Conservation (phyloP, 2,797 vertebrate genomes). For the Alcedo atthis region DNA sequence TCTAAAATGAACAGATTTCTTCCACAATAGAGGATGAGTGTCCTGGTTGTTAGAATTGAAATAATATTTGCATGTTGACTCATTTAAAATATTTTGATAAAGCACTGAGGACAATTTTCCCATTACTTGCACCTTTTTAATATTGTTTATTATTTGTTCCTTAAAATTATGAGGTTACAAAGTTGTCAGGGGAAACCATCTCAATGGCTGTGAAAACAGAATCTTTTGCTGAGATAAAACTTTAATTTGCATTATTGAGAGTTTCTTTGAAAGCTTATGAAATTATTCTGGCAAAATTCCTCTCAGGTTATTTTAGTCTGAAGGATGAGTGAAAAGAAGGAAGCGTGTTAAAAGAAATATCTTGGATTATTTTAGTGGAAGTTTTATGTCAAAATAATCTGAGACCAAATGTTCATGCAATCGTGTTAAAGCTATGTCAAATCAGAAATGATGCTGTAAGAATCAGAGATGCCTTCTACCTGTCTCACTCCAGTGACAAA, state of each 20-base stretch:
- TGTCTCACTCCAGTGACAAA: neutral
- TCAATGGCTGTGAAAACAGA: neutral
- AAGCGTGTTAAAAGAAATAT: neutral
- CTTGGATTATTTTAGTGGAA: conserved; percentile 22
- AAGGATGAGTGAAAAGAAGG: conserved; percentile 25
- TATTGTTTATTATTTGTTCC: neutral
- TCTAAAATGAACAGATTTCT: neutral
- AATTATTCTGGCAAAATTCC: conserved; percentile 9
- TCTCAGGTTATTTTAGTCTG: neutral
- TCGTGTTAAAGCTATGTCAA: neutral
- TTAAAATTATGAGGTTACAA: neutral
- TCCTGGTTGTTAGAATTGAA: neutral
- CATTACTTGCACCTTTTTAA: neutral
- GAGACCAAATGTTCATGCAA: neutral
- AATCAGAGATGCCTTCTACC: neutral
- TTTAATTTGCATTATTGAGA: neutral
- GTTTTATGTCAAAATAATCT: neutral
- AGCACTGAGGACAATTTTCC: neutral
- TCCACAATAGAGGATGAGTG: neutral
- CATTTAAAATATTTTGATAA: neutral
- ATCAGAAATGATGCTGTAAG: neutral
- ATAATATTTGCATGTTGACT: neutral
- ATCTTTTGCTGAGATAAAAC: neutral
- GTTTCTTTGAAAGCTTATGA: conserved; percentile 2
- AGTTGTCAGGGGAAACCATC: neutral